Base-by-base conservation (phyloP, 1,140 invertebrate species). In the Habropoda laboriosa region DNA sequence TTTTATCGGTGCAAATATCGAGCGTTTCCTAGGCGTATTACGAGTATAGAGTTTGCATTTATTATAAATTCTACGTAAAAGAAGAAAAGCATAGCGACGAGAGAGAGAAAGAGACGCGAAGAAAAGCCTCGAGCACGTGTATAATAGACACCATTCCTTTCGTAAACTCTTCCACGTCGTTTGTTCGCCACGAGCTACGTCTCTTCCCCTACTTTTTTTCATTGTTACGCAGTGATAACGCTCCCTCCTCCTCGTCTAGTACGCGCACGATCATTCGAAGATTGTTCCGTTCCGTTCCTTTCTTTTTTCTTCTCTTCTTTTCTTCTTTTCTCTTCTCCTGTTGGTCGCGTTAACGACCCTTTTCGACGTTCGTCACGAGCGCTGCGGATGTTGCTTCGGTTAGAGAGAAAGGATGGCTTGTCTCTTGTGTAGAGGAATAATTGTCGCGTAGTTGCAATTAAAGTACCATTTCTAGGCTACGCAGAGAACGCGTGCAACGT, bases 1-100 rank as follows among this genome's bases (percentile, higher is more conserved):
- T 79, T 45, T 58, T 42, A 40, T 10, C 57, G 30, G 8, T 81
- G 81, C 83, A 85, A 66, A 83, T 80, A 85, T 71, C 45, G n/a
- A 66, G 51, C 60, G 64, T 79, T 35, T 32, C 32, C 45, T 88
- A 87, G 70, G 63, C 79, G 87, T 88, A 88, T 83, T 79, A 73
- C 58, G 60, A 68, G 82, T 85, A 88, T 88, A 87, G 88, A 85
- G 83, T 88, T 87, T 86, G 88, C 88, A 89, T 89, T 89, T 89
- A 89, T 89, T 88, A 89, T 82, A 87, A 89, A 89, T 87, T 89
- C 79, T 89, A 87, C 87, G 83, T 89, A 88, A 85, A 80, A 84
- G 51, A 51, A 18, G 60, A 53, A 40, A 45, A 70, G 53, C 38
- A 58, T 72, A 51, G 77, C 42, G 47, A 80, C 77, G 58, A 55